Percentiles rank a stretch among this genome's conserved stretches.
These are phyloP conservation scores for Chrysoperla carnea DNA, from an alignment of 1,140 invertebrate species.

Conservation along the genomic window DNA sequence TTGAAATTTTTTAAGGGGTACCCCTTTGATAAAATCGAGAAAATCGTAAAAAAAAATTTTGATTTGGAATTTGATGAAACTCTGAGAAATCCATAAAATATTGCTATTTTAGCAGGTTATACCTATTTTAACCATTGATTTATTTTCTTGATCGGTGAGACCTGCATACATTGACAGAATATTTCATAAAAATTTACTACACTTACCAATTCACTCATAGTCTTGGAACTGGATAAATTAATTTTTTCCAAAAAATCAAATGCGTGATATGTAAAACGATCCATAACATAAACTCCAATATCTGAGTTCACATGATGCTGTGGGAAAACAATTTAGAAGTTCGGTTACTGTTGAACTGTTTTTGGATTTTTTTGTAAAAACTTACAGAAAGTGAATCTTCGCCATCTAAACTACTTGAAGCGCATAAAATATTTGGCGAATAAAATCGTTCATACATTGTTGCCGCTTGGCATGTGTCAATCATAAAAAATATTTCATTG, in stretches of 20 bases:
- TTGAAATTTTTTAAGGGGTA: no score
- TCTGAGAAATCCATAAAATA: no score
- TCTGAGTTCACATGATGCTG: constrained; percentile 95
- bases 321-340: constrained; percentile 16
- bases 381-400: constrained; percentile 93
- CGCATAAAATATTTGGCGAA: constrained; percentile 93
- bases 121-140: no score
- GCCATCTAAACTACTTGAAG: constrained; percentile 91
- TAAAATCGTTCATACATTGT: constrained; percentile 98
- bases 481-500: constrained; percentile 96
- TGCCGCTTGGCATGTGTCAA: constrained; percentile 97
- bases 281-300: constrained; percentile 98
- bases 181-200: no score
- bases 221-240: constrained; percentile 69
- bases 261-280: constrained; percentile 96
- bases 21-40: no score
- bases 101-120: no score
- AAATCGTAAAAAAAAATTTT: no score
- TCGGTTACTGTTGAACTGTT: background rate
- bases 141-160: no score
- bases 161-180: no score
- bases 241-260: constrained; percentile 92
- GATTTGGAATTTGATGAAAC: no score
- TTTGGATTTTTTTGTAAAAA: constrained; percentile 10
- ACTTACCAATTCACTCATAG: constrained; percentile 88